Conservation (phyloP, 2,113 vertebrate species). For the Silurus glanis region DNA sequence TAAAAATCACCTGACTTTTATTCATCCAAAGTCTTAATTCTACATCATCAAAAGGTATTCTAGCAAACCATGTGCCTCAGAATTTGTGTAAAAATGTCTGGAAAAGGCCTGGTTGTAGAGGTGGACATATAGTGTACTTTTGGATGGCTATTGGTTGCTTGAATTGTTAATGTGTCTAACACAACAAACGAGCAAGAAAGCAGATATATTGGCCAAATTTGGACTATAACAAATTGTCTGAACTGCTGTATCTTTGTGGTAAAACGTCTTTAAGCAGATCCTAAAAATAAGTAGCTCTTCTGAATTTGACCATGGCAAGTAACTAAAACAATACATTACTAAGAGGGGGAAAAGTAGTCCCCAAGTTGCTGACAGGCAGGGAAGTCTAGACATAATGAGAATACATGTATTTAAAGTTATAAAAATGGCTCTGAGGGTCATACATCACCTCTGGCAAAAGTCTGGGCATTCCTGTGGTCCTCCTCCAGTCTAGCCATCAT, state of each 20-base stretch:
- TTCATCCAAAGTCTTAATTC: neutral
- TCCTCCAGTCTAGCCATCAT: slow-evolving; percentile 64
- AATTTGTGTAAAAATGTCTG: neutral
- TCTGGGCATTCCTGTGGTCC: slow-evolving; percentile 76
- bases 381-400: neutral
- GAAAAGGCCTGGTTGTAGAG: neutral
- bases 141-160: neutral
- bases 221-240: neutral
- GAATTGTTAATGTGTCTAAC: neutral
- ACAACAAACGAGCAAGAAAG: neutral
- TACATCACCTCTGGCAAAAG: slow-evolving; percentile 77
- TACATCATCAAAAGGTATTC: neutral
- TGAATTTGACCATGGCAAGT: neutral
- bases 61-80: neutral
- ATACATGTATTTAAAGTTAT: neutral
- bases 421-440: neutral
- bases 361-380: neutral
- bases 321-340: neutral
- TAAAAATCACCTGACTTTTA: too few species aligned
- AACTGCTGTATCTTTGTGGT: neutral
- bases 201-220: neutral
- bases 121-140: neutral
- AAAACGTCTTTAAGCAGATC: neutral
- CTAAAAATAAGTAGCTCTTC: neutral
- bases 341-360: neutral